phyloP scores from a whole-genome alignment of 2,797 vertebrate species.

The Pantherophis alleghaniensis region DNA sequence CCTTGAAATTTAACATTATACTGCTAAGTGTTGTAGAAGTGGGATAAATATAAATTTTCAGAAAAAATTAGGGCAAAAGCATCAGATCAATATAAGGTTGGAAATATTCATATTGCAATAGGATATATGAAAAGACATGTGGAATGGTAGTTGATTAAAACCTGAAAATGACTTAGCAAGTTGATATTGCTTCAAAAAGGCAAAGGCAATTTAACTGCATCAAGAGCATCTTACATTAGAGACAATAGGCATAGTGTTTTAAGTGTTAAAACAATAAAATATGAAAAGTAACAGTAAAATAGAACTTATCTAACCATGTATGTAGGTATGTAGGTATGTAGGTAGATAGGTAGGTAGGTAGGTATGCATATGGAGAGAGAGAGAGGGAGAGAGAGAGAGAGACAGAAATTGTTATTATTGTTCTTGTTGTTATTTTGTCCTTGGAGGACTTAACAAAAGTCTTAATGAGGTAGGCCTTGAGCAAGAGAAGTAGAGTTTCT shows the following conservation, averaged over 20 bases:
- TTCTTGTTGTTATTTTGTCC: neutral
- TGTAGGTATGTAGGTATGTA: no score
- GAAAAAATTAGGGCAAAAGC: neutral
- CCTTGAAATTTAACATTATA: neutral
- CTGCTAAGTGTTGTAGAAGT: neutral
- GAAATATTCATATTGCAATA: neutral
- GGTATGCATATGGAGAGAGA: no score
- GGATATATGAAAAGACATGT: neutral
- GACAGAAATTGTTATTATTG: neutral
- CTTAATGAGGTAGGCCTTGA: neutral
- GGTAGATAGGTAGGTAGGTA: no score
- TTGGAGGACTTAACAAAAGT: neutral
- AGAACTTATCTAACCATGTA: neutral
- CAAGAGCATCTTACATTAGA: neutral
- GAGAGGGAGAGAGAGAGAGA: no score
- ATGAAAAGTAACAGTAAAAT: neutral
- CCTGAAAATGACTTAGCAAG: neutral
- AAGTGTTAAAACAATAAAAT: neutral
- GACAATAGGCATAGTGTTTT: neutral
- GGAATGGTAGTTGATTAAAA: neutral
- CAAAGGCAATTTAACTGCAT: neutral
- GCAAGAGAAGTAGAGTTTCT: neutral
- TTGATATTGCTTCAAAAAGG: neutral
- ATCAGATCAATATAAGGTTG: neutral
- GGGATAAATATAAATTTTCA: neutral